Base-by-base conservation (phyloP, 2,888 invertebrate genomes). In the Callinectes sapidus region DNA sequence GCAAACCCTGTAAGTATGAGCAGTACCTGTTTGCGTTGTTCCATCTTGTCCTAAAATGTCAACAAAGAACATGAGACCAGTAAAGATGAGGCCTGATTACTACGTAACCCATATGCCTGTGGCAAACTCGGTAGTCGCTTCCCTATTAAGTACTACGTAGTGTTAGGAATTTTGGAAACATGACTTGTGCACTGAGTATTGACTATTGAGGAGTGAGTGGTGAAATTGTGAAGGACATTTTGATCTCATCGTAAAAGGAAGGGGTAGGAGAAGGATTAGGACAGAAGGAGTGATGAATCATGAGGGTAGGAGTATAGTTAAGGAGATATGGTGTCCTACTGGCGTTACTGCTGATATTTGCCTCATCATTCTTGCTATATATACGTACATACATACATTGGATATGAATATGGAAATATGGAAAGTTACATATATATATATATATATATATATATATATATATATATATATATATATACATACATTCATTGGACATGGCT, bases 1-100 rank as follows among this genome's bases (percentile, higher is more conserved):
- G 32, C 48, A 66, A 14, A 89, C 13, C 54, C 23, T 55, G 92
- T 92, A 55, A 92, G 92, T 92, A 81, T 16, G 61, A 77, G 71
- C 2, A 35, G 14, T 16, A 35, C 32, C 0, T 18, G 32, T 5
- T 13, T 16, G 13, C 13, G 35, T 28, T 71, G 28, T n/a, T n/a
- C 28, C n/a, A 71, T 13, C 71, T 71, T 71, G 10, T 71, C 71
- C 8, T 28, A 28, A 28, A 28, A 6, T 71, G 28, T 71, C 28
- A 28, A n/a, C 61, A 61, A 61, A 23, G 61, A 61, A 18, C 61
- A 61, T 23, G 18, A 23, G 3, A 48, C 48, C 48, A 55, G 2
- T 23, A 23, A 23, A 23, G 23, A 23, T 61, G 23, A 23, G 18
- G 61, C 1, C 2, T 23, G 61, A 61, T 18, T 23, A 61, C 61